Evolutionary conservation across 2,797 vertebrate species (phyloP), one percentile per base, ranked within the genome.

Genomic region (Clarias laeviceps): DNA sequence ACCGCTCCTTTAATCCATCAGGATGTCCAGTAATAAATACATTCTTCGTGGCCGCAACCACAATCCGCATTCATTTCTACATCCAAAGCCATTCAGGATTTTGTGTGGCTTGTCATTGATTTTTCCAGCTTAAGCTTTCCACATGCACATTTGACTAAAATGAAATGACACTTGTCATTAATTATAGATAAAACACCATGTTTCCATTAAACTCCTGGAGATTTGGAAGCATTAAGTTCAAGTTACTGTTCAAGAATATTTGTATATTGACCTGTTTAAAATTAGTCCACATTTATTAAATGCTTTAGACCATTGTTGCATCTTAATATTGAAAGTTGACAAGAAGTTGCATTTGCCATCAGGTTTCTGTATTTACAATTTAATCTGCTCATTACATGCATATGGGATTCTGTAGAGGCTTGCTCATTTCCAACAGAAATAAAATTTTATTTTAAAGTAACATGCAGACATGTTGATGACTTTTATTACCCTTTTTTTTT

Each of bases 201-300:
- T 65, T 74, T 72, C 68, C 59, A 80, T 61, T 64, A 20, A 73
- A 8, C 40, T 64, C 78, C 77, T 64, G 59, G 45, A 85, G 18
- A 70, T 76, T 45, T 69, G n/a, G n/a, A 74, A 34, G 57, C 74
- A 22, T 57, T 70, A 85, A 80, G 15, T 32, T 57, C 27, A 40
- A 40, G 40, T 45, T 45, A 72, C 66, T 62, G 34, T 72, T 62
- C n/a, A n/a, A 65, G 62, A 80, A 65, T 66, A 6, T 81, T 73
- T 34, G 17, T 29, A n/a, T 40, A 24, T 61, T 79, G 66, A 57
- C 22, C 9, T 61, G 34, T 29, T 68, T 14, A 22, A 9, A 56
- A 32, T 57, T 5, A 9, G n/a, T 6, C n/a, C 17, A 2, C 11
- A 29, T 61, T 66, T 69, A 40, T 62, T 40, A 27, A 45, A 50